Evolutionary conservation across 2,113 vertebrate species (phyloP), one percentile per base, ranked within the genome.

Genomic region (Nannobrachium achirus): DNA sequence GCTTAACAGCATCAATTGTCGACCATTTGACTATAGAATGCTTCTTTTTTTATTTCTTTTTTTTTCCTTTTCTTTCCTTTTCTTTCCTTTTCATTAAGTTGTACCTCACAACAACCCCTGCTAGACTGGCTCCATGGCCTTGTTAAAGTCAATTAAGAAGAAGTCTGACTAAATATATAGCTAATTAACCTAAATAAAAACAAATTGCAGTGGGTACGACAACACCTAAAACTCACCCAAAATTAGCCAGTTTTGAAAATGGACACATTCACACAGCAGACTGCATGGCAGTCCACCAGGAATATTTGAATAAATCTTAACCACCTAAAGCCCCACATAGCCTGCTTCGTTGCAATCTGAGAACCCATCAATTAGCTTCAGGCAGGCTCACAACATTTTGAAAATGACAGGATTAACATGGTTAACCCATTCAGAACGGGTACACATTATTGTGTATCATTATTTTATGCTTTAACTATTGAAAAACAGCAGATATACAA

Each of bases 61-160:
- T n/a, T 9, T 10, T 20, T 16, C 6, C 51, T 19, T 20, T 8
- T 53, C 20, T 53, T 53, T 53, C 9, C 16, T 19, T 14, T 8
- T 57, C 42, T 8, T 33, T 52, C 10, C 18, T 52, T 50, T 75
- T 82, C 61, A 58, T 65, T 74, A 48, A 68, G 74, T 75, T 56
- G 39, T n/a, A 66, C 11, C 41, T 7, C 60, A 52, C 51, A 68
- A 49, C 60, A 45, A 41, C 69, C 63, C 56, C 71, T 33, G 33
- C 51, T 55, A 40, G 15, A 75, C 71, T 78, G 88, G 86, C 79
- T 82, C 78, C 75, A 82, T 60, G 50, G 72, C 10, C 80, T 85
- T 75, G 73, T 90, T 88, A 90, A 86, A 76, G 25, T 50, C 67
- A 71, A 88, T 88, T 76, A 78, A 82, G 69, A 82, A 86, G 81